phyloP scores from a whole-genome alignment of 2,113 vertebrate species.

The Laterallus jamaicensis region DNA sequence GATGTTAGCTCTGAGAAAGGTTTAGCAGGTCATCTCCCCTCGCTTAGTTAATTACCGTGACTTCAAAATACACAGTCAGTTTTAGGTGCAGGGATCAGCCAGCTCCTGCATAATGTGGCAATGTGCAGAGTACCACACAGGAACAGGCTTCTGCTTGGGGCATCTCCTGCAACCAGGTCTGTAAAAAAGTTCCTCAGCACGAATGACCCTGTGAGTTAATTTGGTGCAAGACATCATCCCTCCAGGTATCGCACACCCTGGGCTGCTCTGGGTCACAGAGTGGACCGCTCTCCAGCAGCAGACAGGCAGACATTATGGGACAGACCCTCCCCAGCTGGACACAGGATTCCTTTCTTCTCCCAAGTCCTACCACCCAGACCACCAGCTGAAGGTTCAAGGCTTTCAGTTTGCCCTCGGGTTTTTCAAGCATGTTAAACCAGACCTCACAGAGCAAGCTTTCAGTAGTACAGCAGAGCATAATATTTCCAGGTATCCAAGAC shows the following conservation, averaged over 20 bases:
- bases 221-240: background rate
- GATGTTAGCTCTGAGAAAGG: background rate
- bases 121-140: background rate
- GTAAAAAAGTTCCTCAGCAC: background rate
- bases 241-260: accelerated
- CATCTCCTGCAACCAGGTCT: background rate
- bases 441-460: background rate
- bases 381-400: background rate
- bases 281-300: accelerated
- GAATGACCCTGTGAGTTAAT: background rate
- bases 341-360: background rate
- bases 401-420: background rate
- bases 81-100: background rate
- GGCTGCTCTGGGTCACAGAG: background rate
- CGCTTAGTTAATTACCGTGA: background rate
- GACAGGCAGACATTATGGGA: background rate
- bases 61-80: accelerated
- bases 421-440: background rate
- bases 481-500: background rate
- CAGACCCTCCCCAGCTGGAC: background rate
- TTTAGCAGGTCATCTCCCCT: background rate
- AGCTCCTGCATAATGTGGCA: background rate
- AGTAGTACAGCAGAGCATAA: background rate
- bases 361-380: background rate
- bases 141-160: background rate